Base-by-base conservation (phyloP, 2,888 invertebrate genomes). In the Ennomos quercinarius region DNA sequence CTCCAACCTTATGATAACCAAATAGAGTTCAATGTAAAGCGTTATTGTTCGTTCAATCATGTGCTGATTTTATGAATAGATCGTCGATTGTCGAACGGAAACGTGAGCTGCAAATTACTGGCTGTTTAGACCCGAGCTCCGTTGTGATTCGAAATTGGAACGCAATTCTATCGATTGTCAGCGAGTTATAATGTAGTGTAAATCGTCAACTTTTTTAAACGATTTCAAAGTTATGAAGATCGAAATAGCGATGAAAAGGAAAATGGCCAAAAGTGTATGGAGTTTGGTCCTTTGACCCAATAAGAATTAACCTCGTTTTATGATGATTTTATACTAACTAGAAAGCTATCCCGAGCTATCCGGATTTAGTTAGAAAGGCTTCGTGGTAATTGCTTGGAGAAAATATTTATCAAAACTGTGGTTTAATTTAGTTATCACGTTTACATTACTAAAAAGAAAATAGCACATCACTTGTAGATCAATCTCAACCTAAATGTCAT, bases 31-130 rank as follows among this genome's bases (percentile, higher is more conserved):
- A 35, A n/a, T 58, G 56, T 60, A n/a, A 9, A 37, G 9, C 43
- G 40, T 45, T n/a, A 9, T 0, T 6, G 34, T 12, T 27, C 17
- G 39, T 27, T 37, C 61, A 49, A 63, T 65, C 57, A 59, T 70
- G 76, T 74, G 73, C 76, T 77, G 76, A 80, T 81, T 79, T 81
- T 80, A 80, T 83, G 81, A 82, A 81, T 78, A 76, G 80, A 80
- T 80, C 76, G 80, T 70, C 81, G 78, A 81, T 81, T 77, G 79
- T 76, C 74, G 76, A 80, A 80, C 80, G 83, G 80, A 80, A 81
- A 77, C 74, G 73, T 69, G 72, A 65, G 67, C 64, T 74, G 67
- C 69, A 73, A 74, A 80, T 78, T 78, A 73, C 67, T 56, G 56
- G 56, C 66, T 67, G 73, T 75, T 76, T 73, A 63, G 50, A 63